Conservation (phyloP, 2,113 vertebrate genomes). For the Psilopsiagon aurifrons region DNA sequence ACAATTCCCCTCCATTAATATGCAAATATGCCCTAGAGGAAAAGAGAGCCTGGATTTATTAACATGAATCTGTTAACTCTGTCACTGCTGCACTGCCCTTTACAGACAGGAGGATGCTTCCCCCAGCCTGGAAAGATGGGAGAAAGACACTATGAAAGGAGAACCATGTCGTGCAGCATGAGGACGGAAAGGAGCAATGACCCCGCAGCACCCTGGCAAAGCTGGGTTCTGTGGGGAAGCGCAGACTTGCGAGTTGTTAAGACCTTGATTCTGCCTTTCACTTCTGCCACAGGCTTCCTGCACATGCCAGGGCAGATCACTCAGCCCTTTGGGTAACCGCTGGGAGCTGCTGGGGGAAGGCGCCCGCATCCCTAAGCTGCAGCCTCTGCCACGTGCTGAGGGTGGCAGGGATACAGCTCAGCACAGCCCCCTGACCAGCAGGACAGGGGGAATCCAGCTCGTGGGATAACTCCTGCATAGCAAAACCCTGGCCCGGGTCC, state of each 20-base stretch:
- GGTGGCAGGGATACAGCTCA: neutral
- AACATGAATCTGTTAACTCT: constrained; percentile 41
- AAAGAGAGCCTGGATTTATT: constrained; percentile 49
- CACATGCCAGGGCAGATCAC: neutral
- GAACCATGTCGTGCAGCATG: fast-evolving
- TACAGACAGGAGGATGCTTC: neutral
- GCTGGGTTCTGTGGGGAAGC: neutral
- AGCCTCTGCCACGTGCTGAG: neutral
- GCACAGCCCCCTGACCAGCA: neutral
- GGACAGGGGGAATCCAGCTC: neutral
- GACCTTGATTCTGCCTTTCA: neutral
- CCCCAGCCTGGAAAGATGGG: neutral
- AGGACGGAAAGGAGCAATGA: neutral
- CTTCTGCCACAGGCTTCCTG: neutral
- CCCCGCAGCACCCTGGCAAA: fast-evolving
- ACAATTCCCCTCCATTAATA: constrained; percentile 52
- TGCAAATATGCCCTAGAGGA: constrained; percentile 53
- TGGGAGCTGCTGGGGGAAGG: neutral
- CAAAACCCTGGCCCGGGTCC: neutral
- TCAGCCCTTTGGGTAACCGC: neutral
- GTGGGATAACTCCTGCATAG: neutral
- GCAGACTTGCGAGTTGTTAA: neutral
- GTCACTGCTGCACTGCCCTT: neutral
- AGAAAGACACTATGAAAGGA: neutral
- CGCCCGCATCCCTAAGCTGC: fast-evolving